phyloP scores from a whole-genome alignment of 1,140 invertebrate genomes.

The Glossosoma conforme region DNA sequence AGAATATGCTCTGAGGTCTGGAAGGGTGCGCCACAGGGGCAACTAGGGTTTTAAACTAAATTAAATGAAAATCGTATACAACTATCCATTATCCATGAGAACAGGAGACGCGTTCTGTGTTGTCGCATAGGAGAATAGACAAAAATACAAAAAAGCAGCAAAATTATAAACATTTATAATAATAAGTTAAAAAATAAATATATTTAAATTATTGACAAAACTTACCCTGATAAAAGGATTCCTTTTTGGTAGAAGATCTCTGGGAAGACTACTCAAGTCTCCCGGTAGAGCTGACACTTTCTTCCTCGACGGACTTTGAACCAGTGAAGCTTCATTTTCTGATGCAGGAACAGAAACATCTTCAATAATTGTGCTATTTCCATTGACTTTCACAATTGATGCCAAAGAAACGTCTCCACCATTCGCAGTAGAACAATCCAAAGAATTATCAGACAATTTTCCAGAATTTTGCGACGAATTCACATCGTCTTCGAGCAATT shows the following conservation, averaged over 20 bases:
- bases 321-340: neutral
- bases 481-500: conserved; percentile 5
- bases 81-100: too few species aligned
- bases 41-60: too few species aligned
- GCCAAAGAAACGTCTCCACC: neutral
- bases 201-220: too few species aligned
- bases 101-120: too few species aligned
- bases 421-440: neutral
- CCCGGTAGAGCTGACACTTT: conserved; percentile 8
- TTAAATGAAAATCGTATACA: too few species aligned
- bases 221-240: conserved; percentile 31
- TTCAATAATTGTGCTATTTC: conserved; percentile 2
- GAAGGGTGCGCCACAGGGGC: too few species aligned
- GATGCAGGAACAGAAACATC: neutral
- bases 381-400: neutral
- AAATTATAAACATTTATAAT: too few species aligned
- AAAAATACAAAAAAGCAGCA: too few species aligned
- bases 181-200: neutral
- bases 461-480: neutral
- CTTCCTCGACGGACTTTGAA: neutral
- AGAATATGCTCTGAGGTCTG: too few species aligned
- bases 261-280: conserved; percentile 22
- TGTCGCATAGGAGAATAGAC: too few species aligned
- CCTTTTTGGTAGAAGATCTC: conserved; percentile 27
- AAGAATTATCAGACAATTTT: neutral